These are phyloP conservation scores for Paramormyrops kingsleyae DNA, from an alignment of 2,113 vertebrate genomes.

Conservation along the genomic window DNA sequence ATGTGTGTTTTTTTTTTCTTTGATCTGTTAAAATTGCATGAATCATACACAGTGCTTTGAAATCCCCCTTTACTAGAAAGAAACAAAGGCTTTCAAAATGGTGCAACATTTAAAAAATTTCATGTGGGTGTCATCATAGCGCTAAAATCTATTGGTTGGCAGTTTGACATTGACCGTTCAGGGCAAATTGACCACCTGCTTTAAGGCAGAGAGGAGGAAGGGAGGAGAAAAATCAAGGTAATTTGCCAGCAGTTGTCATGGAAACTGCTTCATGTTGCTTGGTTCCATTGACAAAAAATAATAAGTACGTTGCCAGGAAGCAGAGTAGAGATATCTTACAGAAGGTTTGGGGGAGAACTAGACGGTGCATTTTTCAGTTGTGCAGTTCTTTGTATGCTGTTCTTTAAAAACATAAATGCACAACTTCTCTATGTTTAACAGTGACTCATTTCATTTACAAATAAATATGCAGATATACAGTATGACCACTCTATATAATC, in stretches of 20 bases:
- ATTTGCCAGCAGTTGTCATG: constrained; percentile 25
- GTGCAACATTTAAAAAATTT: background rate
- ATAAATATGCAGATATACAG: background rate
- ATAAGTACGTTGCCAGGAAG: constrained; percentile 15
- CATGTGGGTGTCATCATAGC: background rate
- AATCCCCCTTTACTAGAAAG: background rate
- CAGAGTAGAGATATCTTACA: constrained; percentile 17
- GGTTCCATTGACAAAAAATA: constrained; percentile 22
- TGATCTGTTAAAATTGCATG: background rate
- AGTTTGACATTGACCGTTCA: constrained; percentile 16
- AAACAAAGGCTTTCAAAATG: background rate
- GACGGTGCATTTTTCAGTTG: background rate
- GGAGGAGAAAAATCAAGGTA: constrained; percentile 18
- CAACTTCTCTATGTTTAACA: background rate
- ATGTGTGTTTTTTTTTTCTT: background rate
- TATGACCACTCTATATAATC: background rate
- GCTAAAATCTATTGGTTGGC: background rate
- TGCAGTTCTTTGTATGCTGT: background rate
- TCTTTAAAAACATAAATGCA: background rate
- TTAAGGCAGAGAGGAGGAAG: constrained; percentile 3
- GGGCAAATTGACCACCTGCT: constrained; percentile 22
- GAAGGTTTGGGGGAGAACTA: background rate
- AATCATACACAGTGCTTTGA: background rate
- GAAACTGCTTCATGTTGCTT: constrained; percentile 23
- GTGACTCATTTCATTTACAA: background rate